Percentiles rank a stretch among this genome's conserved stretches.
Evolutionary conservation across 2,113 vertebrate genomes (phyloP).

Genomic region (Paramisgurnus dabryanus): DNA sequence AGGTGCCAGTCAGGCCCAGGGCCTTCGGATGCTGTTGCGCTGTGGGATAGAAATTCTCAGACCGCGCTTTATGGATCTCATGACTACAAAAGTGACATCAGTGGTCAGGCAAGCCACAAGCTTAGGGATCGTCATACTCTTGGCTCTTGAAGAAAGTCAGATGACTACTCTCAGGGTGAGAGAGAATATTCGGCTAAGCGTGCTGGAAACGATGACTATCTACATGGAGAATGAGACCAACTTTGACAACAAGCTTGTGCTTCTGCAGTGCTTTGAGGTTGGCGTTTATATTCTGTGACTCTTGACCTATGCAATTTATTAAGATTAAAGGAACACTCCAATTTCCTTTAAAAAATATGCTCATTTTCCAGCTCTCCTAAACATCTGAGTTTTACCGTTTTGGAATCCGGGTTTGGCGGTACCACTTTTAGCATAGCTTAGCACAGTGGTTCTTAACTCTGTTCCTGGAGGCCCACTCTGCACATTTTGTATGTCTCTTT

Average conservation of each 20-base stretch:
- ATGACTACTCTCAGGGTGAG: slow-evolving; percentile 65
- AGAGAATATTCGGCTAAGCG: slow-evolving; percentile 61
- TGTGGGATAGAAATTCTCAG: slow-evolving; percentile 71
- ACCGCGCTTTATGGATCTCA: slow-evolving; percentile 55
- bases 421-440: too few relatives aligned
- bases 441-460: too few relatives aligned
- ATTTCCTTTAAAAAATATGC: too few relatives aligned
- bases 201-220: slow-evolving; percentile 60
- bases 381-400: too few relatives aligned
- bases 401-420: too few relatives aligned
- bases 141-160: slow-evolving; percentile 72
- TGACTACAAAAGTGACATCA: slow-evolving; percentile 54
- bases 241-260: slow-evolving; percentile 70
- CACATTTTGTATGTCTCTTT: too few relatives aligned
- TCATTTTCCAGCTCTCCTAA: too few relatives aligned
- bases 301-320: not conserved
- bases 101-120: slow-evolving; percentile 65
- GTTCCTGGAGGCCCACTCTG: too few relatives aligned
- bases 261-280: slow-evolving; percentile 82
- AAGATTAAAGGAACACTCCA: not conserved
- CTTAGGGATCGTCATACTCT: slow-evolving; percentile 67
- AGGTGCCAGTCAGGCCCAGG: slow-evolving; percentile 56
- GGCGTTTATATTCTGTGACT: slow-evolving; percentile 15
- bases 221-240: slow-evolving; percentile 65
- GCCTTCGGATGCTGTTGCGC: slow-evolving; percentile 63